Evolutionary conservation across 1,140 invertebrate genomes (phyloP).

Genomic region (Octopus sinensis): DNA sequence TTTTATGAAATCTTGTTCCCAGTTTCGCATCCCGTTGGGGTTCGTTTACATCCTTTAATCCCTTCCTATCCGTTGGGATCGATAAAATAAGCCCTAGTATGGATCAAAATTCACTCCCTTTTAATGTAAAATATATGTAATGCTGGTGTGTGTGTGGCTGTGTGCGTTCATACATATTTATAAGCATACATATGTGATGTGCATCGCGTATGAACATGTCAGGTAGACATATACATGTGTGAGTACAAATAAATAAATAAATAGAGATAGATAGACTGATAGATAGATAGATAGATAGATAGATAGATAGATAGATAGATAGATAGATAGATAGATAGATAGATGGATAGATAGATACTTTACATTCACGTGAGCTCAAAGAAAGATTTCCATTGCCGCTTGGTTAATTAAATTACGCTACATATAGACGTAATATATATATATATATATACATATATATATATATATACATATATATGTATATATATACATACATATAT

Average conservation of each 20-base stretch:
- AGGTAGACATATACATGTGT: not conserved
- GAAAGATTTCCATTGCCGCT: no score
- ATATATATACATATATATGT: not conserved
- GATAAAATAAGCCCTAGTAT: no score
- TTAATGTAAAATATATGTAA: no score
- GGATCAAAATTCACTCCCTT: no score
- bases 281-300: not conserved
- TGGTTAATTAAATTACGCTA: no score
- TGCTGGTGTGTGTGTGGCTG: not conserved
- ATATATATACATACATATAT: not conserved
- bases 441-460: not conserved
- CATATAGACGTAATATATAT: not conserved
- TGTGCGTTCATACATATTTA: not conserved
- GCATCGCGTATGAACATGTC: no score
- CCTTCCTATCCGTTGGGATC: no score
- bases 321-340: not conserved
- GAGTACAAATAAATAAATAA: not conserved
- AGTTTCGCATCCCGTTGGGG: no score
- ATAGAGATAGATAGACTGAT: not conserved
- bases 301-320: not conserved
- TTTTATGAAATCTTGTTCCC: no score
- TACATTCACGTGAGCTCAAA: no score
- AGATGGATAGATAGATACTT: not conserved
- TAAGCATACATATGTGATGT: not conserved
- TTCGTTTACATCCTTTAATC: no score